These are phyloP conservation scores for Tryphoninae sp. DNA, from an alignment of 2,888 invertebrate species.

Conservation along the genomic window DNA sequence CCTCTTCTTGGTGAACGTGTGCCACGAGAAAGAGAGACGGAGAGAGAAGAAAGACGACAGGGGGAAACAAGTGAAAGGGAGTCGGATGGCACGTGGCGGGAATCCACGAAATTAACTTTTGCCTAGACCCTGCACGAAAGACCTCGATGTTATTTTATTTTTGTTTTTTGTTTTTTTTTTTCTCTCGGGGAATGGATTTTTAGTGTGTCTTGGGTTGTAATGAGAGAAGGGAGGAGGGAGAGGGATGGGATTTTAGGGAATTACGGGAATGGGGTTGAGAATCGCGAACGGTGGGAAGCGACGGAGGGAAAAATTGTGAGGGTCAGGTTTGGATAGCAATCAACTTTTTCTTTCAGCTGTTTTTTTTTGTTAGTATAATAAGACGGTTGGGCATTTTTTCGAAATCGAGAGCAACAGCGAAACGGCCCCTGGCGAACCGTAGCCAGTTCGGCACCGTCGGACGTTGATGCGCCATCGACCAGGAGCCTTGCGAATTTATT, in stretches of 20 bases:
- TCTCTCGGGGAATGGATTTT: constrained; percentile 44
- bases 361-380: neutral
- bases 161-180: constrained; percentile 27
- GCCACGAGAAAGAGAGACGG: constrained; percentile 22
- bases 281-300: neutral
- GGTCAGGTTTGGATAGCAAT: neutral
- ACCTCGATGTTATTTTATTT: constrained; percentile 49
- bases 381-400: neutral
- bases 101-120: constrained; percentile 59
- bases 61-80: constrained; percentile 61
- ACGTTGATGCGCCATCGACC: constrained; percentile 26
- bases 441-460: constrained; percentile 50
- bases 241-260: neutral
- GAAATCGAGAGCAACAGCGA: neutral
- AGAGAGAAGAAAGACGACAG: constrained; percentile 45
- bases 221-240: constrained; percentile 1
- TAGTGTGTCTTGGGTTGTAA: neutral
- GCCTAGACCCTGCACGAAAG: constrained; percentile 47
- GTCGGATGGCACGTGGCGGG: constrained; percentile 72
- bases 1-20: constrained; percentile 52
- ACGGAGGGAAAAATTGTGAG: neutral
- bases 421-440: constrained; percentile 43
- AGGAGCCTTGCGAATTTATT: constrained; percentile 36
- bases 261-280: neutral
- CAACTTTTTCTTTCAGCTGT: neutral